A percentile compares a stretch with the other conserved stretches of the same genome.
Evolutionary conservation across 2,113 vertebrate genomes (phyloP).

Genomic region (Sinocyclocheilus anophthalmus): DNA sequence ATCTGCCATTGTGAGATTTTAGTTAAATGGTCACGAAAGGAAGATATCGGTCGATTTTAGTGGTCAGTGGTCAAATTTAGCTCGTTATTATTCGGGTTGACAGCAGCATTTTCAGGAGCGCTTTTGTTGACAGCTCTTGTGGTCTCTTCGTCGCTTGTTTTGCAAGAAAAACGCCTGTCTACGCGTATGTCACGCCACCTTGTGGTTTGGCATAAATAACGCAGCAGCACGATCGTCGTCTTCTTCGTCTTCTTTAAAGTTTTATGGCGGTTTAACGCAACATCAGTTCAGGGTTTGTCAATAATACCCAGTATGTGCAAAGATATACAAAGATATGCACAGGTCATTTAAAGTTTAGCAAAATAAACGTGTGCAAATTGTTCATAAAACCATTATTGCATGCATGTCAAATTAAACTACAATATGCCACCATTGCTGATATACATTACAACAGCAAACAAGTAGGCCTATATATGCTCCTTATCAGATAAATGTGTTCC

Average conservation of each 20-base stretch:
- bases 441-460: too few relatives aligned
- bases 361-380: not conserved
- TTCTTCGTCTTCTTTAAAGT: too few relatives aligned
- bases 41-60: not conserved
- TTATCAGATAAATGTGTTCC: not conserved
- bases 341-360: not conserved
- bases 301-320: not conserved
- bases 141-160: not conserved
- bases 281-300: not conserved
- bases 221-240: not conserved
- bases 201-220: constrained; percentile 3
- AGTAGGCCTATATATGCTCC: too few relatives aligned
- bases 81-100: not conserved
- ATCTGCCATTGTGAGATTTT: constrained; percentile 59
- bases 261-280: not conserved
- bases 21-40: not conserved
- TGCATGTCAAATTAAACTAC: too few relatives aligned
- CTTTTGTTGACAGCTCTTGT: constrained; percentile 3
- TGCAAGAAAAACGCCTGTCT: not conserved
- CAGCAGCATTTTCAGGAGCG: not conserved
- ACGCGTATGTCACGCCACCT: not conserved
- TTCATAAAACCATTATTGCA: too few relatives aligned
- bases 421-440: too few relatives aligned
- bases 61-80: not conserved
- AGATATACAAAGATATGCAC: not conserved